Evolutionary conservation across 2,888 invertebrate genomes (phyloP).

Genomic region (Trissonchulus sp.): DNA sequence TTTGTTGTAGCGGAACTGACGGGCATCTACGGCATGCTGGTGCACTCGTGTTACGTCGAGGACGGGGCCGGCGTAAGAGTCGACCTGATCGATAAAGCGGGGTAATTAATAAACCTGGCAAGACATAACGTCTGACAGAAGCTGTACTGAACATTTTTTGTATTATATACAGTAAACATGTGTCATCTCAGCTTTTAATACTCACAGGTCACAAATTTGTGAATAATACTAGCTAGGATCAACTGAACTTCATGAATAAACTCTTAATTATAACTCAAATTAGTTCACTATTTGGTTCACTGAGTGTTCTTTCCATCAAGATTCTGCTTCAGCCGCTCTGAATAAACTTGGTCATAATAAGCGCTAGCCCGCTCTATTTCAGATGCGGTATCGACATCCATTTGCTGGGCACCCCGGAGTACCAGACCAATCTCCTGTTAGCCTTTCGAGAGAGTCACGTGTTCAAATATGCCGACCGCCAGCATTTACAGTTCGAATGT

Average conservation of each 20-base stretch:
- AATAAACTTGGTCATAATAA: background rate
- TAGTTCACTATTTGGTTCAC: too few species aligned
- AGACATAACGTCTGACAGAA: too few species aligned
- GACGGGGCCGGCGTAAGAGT: constrained; percentile 48
- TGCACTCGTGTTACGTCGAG: constrained; percentile 50
- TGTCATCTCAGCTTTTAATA: too few species aligned
- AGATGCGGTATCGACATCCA: constrained; percentile 47
- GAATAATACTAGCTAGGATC: too few species aligned
- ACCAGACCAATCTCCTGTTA: constrained; percentile 43
- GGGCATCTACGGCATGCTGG: constrained; percentile 51
- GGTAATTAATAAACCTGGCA: too few species aligned
- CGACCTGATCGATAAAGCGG: constrained; percentile 45
- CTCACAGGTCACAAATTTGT: too few species aligned
- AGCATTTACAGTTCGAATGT: constrained; percentile 47
- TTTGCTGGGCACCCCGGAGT: constrained; percentile 48
- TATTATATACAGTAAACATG: too few species aligned
- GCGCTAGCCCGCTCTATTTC: background rate
- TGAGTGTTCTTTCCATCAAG: too few species aligned
- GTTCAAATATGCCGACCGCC: constrained; percentile 50
- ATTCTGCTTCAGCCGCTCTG: too few species aligned
- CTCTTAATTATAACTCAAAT: too few species aligned
- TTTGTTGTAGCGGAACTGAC: constrained; percentile 37
- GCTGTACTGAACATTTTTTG: too few species aligned
- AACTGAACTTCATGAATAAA: too few species aligned
- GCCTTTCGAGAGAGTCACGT: constrained; percentile 49